Base-by-base conservation (phyloP, 2,888 invertebrate species). In the Oegoconia quadripuncta region DNA sequence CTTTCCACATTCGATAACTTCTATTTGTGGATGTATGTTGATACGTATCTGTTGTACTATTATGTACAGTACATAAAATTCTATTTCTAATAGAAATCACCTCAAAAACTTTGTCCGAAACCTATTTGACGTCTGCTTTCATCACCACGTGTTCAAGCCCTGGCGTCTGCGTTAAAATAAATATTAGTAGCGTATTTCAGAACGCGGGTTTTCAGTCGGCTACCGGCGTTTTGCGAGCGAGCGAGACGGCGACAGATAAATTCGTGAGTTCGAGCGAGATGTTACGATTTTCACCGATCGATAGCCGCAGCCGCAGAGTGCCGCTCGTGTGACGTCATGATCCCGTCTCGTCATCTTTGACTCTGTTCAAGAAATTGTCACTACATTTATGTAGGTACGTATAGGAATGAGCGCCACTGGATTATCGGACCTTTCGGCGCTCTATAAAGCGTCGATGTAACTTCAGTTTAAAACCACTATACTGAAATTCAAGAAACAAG, bases 241-340 rank as follows among this genome's bases (percentile, higher is more conserved):
- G 55, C 52, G 70, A 55, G 78, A 76, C 61, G 54, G 59, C 57
- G 45, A 51, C 50, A 64, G 62, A 60, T 62, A 59, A 60, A 62
- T 55, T 56, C 55, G 50, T 55, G 56, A 55, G 78, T 46, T 66
- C 55, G 79, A 79, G 71, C 61, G 73, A 70, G 78, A 80, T 64
- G 66, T 61, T 62, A 67, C 68, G 63, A 79, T 59, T 70, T 69
- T 65, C 69, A 69, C 74, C 77, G 86, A 84, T 87, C 87, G 83
- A 87, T 87, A 87, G 83, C 84, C 87, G 86, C 87, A 87, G 87
- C 83, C 86, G 87, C 87, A 86, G 84, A 87, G 78, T 76, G 74
- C 72, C 69, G 79, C 74, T 73, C 70, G 70, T 62, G 78, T 86
- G 86, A 86, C 87, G 87, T 86, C 87, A 86, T 78, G 65, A 63